A percentile compares a stretch with the other conserved stretches of the same genome.
Conservation (phyloP, 2,113 vertebrate genomes). For the Podarcis cretensis region DNA sequence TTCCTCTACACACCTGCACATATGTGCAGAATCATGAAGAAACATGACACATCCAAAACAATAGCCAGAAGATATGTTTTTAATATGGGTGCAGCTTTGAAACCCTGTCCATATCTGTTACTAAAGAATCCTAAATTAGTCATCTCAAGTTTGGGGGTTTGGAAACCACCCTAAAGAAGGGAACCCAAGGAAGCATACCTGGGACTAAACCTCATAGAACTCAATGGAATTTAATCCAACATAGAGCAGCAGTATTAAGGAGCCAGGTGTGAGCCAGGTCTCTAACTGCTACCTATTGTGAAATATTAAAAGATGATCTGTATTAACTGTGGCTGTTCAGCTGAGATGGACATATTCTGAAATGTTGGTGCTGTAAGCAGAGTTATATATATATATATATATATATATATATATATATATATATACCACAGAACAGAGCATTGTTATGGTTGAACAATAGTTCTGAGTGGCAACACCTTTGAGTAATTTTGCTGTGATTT, state of each 20-base stretch:
- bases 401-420: too few species aligned
- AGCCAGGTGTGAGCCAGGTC: not conserved
- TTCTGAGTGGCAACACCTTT: not conserved
- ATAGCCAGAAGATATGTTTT: too few species aligned
- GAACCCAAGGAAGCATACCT: not conserved
- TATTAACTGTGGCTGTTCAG: not conserved
- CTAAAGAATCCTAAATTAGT: not conserved
- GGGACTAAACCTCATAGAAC: not conserved
- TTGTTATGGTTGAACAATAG: not conserved
- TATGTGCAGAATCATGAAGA: too few species aligned
- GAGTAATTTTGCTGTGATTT: slow-evolving; percentile 3
- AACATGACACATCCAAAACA: too few species aligned
- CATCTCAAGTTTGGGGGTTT: not conserved
- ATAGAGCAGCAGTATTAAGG: not conserved
- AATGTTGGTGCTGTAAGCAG: not conserved
- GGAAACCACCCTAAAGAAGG: not conserved
- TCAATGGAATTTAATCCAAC: not conserved
- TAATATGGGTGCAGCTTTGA: too few species aligned
- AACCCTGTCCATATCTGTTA: not conserved
- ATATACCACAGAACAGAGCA: not conserved
- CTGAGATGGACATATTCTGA: too few species aligned
- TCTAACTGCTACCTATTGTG: not conserved
- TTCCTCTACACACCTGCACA: too few species aligned
- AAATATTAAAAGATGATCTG: not conserved
- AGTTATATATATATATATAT: not conserved